Conservation (phyloP, 2,888 invertebrate species). For the Hyles lineata region DNA sequence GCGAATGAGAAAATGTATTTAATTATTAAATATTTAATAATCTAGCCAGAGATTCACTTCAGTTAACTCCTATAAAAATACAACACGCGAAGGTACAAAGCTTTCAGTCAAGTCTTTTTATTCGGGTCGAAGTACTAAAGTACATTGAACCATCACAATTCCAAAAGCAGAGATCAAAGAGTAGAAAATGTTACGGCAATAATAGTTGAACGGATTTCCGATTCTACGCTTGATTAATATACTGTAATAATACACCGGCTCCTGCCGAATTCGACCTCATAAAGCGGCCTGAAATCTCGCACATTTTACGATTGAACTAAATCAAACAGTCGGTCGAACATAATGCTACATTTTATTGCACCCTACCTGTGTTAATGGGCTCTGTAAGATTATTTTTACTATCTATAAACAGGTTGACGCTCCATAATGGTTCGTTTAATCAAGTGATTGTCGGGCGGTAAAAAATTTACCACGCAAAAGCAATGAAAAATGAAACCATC, state of each 20-base stretch:
- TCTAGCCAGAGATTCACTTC: not conserved
- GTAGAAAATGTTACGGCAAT: constrained; percentile 18
- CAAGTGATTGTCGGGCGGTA: constrained; percentile 37
- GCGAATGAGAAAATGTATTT: not conserved
- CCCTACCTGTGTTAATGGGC: constrained; percentile 44
- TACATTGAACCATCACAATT: constrained; percentile 8
- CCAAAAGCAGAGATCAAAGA: constrained; percentile 27
- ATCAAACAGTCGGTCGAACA: constrained; percentile 37
- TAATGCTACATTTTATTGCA: constrained; percentile 43
- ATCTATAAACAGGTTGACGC: constrained; percentile 43
- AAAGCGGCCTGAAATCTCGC: constrained; percentile 39
- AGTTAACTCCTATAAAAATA: not conserved
- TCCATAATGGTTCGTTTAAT: constrained; percentile 43
- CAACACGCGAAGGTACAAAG: constrained; percentile 4
- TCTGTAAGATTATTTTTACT: constrained; percentile 48
- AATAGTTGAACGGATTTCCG: constrained; percentile 25
- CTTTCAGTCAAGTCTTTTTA: constrained; percentile 15
- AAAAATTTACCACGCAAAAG: constrained; percentile 25
- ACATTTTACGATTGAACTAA: constrained; percentile 41
- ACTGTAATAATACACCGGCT: constrained; percentile 24
- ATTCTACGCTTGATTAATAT: constrained; percentile 28
- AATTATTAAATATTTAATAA: not conserved
- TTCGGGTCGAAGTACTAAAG: constrained; percentile 30
- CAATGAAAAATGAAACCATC: constrained; percentile 6
- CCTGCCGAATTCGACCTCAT: constrained; percentile 34